A percentile compares a stretch with the other conserved stretches of the same genome.
Evolutionary conservation across 2,888 invertebrate genomes (phyloP).

Genomic region (Neoaliturus tenellus): DNA sequence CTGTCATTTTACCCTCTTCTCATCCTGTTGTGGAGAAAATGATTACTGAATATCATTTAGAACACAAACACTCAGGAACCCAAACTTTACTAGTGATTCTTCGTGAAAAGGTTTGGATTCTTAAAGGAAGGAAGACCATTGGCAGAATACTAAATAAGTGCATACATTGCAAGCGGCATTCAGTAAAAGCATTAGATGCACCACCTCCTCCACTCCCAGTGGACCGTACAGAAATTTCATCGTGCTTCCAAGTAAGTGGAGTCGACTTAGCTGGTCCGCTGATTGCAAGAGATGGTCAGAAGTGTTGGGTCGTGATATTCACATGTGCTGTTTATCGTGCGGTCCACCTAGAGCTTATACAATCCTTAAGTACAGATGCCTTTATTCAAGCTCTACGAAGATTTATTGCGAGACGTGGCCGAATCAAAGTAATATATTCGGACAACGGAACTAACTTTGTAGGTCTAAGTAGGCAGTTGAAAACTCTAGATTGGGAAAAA

Average conservation of each 20-base stretch:
- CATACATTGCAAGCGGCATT: slow-evolving; percentile 60
- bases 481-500: slow-evolving; percentile 74
- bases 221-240: slow-evolving; percentile 66
- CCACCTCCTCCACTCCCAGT: slow-evolving; percentile 64
- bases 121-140: slow-evolving; percentile 34
- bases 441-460: slow-evolving; percentile 71
- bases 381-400: slow-evolving; percentile 69
- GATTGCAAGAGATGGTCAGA: slow-evolving; percentile 49
- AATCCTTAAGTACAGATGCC: slow-evolving; percentile 66
- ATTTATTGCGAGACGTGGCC: slow-evolving; percentile 69
- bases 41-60: too few relatives aligned
- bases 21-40: too few relatives aligned
- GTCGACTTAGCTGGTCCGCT: slow-evolving; percentile 71
- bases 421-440: slow-evolving; percentile 68
- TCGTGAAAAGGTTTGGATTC: slow-evolving; percentile 43
- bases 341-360: slow-evolving; percentile 70
- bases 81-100: slow-evolving; percentile 23
- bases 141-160: not conserved
- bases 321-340: slow-evolving; percentile 71
- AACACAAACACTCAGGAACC: too few relatives aligned
- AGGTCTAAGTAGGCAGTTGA: slow-evolving; percentile 71
- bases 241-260: slow-evolving; percentile 68
- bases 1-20: too few relatives aligned
- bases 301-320: slow-evolving; percentile 69
- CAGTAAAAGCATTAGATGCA: slow-evolving; percentile 60